phyloP scores from a whole-genome alignment of 2,113 vertebrate species.

The Engraulis encrasicolus region DNA sequence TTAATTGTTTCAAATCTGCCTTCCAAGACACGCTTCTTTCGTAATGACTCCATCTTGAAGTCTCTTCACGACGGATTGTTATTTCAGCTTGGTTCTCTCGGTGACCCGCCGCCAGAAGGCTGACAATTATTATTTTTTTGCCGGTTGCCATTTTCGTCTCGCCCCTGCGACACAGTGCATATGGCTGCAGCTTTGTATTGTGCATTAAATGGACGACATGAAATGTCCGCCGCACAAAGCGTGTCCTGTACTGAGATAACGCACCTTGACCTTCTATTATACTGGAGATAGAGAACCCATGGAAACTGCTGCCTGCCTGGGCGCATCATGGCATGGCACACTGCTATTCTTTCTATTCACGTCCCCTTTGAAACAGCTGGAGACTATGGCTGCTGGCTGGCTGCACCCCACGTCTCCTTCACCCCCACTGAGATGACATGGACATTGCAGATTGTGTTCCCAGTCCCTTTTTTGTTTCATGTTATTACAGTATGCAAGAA shows the following conservation, averaged over 20 bases:
- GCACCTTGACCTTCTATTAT: background rate
- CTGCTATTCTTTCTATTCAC: background rate
- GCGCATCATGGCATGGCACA: background rate
- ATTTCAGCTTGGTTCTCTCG: background rate
- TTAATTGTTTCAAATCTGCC: slow-evolving; percentile 9
- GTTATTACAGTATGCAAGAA: background rate
- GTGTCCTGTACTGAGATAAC: background rate
- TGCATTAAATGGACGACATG: background rate
- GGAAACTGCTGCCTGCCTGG: background rate
- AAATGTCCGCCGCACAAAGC: background rate
- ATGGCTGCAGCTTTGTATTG: background rate
- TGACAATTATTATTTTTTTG: background rate
- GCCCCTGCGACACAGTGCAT: background rate
- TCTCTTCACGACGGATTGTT: background rate
- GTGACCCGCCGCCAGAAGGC: background rate
- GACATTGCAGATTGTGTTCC: background rate
- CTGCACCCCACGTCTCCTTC: background rate
- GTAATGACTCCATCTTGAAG: slow-evolving; percentile 12
- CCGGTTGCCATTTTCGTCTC: background rate
- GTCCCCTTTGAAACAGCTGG: too few relatives aligned
- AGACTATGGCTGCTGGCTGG: too few relatives aligned
- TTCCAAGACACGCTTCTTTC: slow-evolving; percentile 11
- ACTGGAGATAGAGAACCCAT: background rate
- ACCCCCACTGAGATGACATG: background rate
- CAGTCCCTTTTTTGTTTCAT: background rate